A percentile compares a stretch with the other conserved stretches of the same genome.
Evolutionary conservation across 2,113 vertebrate genomes (phyloP).

Genomic region (Laterallus jamaicensis): DNA sequence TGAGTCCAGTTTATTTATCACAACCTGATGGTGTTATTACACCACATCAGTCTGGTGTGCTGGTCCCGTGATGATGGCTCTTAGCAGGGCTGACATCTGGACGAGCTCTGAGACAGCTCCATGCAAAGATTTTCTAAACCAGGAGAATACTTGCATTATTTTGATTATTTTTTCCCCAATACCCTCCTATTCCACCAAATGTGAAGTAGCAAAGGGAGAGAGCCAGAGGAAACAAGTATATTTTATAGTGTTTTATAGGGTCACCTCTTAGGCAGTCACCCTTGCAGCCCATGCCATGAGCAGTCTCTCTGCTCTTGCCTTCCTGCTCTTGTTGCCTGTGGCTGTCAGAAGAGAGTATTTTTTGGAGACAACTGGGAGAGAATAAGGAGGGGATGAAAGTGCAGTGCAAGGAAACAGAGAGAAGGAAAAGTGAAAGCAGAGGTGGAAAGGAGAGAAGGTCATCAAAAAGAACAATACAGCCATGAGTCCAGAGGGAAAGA

Average conservation of each 20-base stretch:
- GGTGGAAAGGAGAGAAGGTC: background rate
- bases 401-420: background rate
- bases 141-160: background rate
- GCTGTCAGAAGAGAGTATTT: background rate
- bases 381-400: background rate
- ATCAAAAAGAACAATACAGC: background rate
- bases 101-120: background rate
- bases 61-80: background rate
- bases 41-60: background rate
- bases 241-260: background rate
- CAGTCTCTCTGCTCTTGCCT: background rate
- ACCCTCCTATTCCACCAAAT: background rate
- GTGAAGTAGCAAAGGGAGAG: background rate
- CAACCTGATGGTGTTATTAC: background rate
- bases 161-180: background rate
- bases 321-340: background rate
- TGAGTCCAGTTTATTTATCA: background rate
- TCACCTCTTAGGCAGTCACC: no score
- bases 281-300: background rate
- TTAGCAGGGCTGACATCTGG: background rate
- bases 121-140: background rate
- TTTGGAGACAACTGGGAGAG: background rate
- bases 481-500: background rate
- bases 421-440: background rate
- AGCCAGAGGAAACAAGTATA: fast-evolving